Conservation (phyloP, 2,113 vertebrate genomes). For the Pipa parva region DNA sequence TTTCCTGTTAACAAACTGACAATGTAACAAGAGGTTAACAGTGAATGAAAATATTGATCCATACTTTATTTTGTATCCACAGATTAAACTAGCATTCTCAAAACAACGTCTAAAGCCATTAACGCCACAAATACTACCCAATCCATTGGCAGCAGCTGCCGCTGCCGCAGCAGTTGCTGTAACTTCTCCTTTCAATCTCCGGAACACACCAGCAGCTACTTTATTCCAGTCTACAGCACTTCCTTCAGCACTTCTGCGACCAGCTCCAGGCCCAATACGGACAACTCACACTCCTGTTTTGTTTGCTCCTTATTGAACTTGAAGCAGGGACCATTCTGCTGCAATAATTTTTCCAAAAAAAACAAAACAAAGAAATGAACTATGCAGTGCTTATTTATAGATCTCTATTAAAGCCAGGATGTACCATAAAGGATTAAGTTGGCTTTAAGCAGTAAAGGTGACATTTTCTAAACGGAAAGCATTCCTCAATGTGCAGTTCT, state of each 20-base stretch:
- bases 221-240: slow-evolving; percentile 88
- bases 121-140: slow-evolving; percentile 76
- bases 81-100: slow-evolving; percentile 83
- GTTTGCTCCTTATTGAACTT: slow-evolving; percentile 90
- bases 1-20: too few relatives aligned
- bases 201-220: slow-evolving; percentile 69
- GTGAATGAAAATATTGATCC: too few relatives aligned
- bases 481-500: slow-evolving; percentile 68
- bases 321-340: slow-evolving; percentile 63
- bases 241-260: slow-evolving; percentile 81
- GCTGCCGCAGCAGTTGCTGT: slow-evolving; percentile 78
- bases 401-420: slow-evolving; percentile 69
- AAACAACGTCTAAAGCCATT: slow-evolving; percentile 84
- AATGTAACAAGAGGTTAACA: too few relatives aligned
- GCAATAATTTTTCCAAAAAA: slow-evolving; percentile 86
- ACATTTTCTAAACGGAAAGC: slow-evolving; percentile 65
- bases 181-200: slow-evolving; percentile 77
- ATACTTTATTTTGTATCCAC: slow-evolving; percentile 39
- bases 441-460: slow-evolving; percentile 45
- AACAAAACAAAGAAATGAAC: slow-evolving; percentile 61
- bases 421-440: slow-evolving; percentile 59
- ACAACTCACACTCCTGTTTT: slow-evolving; percentile 89
- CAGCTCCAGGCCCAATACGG: slow-evolving; percentile 90
- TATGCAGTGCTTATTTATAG: slow-evolving; percentile 92
- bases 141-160: slow-evolving; percentile 78